These are phyloP conservation scores for Drosophila pectinifera DNA, from an alignment of 1,140 invertebrate species.

Conservation along the genomic window DNA sequence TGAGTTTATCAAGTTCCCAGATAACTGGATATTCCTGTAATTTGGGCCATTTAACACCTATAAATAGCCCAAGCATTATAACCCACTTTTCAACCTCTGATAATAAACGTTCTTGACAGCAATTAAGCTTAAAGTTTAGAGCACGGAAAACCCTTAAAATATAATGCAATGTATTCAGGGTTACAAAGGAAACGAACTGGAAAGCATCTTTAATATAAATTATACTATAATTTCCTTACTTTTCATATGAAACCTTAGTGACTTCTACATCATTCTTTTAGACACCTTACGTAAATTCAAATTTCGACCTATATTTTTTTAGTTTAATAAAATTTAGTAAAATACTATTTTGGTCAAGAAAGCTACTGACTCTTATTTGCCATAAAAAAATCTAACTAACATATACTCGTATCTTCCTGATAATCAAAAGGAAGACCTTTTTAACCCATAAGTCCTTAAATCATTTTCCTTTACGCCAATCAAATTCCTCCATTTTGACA, in stretches of 20 bases:
- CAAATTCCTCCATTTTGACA: neutral
- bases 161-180: neutral
- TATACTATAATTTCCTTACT: neutral
- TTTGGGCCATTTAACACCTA: conserved; percentile 9
- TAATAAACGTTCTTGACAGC: conserved; percentile 6
- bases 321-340: no score
- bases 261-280: neutral
- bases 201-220: neutral
- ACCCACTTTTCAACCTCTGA: neutral
- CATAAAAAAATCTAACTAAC: neutral
- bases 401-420: neutral
- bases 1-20: conserved; percentile 58
- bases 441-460: neutral
- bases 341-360: no score
- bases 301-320: no score
- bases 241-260: no score
- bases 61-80: neutral
- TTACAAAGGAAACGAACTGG: neutral
- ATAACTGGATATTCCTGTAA: neutral
- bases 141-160: neutral
- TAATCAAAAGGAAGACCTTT: neutral
- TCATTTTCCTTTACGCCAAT: conserved; percentile 5
- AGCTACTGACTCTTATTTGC: neutral
- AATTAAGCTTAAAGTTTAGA: neutral
- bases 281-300: neutral